These are phyloP conservation scores for Cyrtodaria siliqua DNA, from an alignment of 2,888 invertebrate genomes.

Conservation along the genomic window DNA sequence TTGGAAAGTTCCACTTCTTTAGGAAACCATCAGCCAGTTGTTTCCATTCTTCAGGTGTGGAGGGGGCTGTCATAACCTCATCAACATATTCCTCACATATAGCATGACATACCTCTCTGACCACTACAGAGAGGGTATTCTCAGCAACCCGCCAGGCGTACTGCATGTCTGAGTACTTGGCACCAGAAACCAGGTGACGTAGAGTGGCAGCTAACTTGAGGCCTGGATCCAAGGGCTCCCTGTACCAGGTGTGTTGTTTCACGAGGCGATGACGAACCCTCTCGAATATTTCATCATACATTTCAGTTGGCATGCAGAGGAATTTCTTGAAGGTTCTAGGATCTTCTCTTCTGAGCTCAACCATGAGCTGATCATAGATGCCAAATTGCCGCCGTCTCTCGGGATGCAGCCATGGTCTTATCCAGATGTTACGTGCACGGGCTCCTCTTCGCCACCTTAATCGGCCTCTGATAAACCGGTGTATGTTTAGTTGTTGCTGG, in stretches of 20 bases:
- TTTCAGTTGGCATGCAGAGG: slow-evolving; percentile 49
- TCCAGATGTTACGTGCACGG: slow-evolving; percentile 44
- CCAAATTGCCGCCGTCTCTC: slow-evolving; percentile 41
- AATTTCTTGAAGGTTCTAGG: slow-evolving; percentile 48
- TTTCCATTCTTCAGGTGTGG: slow-evolving; percentile 46
- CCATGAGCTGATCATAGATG: slow-evolving; percentile 45
- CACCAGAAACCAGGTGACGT: slow-evolving; percentile 44
- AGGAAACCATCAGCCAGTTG: slow-evolving; percentile 32
- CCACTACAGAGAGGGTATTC: slow-evolving; percentile 44
- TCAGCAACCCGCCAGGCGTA: slow-evolving; percentile 51
- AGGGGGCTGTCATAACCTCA: slow-evolving; percentile 35
- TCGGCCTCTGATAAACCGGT: slow-evolving; percentile 35
- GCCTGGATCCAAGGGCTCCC: slow-evolving; percentile 33
- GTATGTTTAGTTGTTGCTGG: slow-evolving; percentile 31
- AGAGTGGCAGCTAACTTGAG: slow-evolving; percentile 34
- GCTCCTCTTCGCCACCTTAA: slow-evolving; percentile 36
- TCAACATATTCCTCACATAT: slow-evolving; percentile 51
- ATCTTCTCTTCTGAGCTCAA: slow-evolving; percentile 54
- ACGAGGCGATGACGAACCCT: slow-evolving; percentile 32
- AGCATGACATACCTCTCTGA: slow-evolving; percentile 60
- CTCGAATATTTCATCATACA: slow-evolving; percentile 51
- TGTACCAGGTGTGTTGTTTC: slow-evolving; percentile 18
- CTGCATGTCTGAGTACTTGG: slow-evolving; percentile 36
- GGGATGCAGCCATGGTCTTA: slow-evolving; percentile 48
- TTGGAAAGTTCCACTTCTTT: slow-evolving; percentile 31